Base-by-base conservation (phyloP, 2,113 vertebrate genomes). In the Syngnathus scovelli region DNA sequence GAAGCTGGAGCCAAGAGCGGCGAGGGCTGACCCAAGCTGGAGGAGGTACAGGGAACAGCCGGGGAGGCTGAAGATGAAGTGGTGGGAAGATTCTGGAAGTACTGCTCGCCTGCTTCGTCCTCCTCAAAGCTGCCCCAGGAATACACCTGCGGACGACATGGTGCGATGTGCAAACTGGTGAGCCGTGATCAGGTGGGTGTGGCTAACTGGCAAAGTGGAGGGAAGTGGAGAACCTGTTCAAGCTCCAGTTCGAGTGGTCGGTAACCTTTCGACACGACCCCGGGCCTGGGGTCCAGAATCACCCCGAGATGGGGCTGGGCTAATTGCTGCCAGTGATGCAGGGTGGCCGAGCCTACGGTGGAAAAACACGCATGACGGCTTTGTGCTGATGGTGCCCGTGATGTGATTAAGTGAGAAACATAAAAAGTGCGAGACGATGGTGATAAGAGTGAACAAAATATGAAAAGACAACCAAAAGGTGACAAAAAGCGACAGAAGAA, bases 251-350 rank as follows among this genome's bases (percentile, higher is more conserved):
- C 95, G 39, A 99, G 90, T 0, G 95, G 96, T 75, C 95, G 90
- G 91, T 96, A 98, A 83, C 96, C 96, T 81, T 98, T 99, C 8
- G 97, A 93, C 74, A 99, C 93, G 41, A 99, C 97, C 54, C 97
- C 97, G 0, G 97, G 97, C 79, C 96, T 90, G 0, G 96, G 91
- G 51, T 99, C 96, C 77, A 99, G 89, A 67, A 99, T 98, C 52
- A 97, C 97, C 0, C 96, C 97, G 1, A 99, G 91, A 84, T 99
- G 94, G 81, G 97, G 96, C 90, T 98, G 96, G 49, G 97, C 97
- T 84, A 99, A 76, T 91, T 97, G 95, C 89, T 99, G 97, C 97
- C 97, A 99, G 75, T 99, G 97, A 80, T 98, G 97, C 72, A 98
- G 92, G 51, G 96, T 98, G 79, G 91, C 95, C 44, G 97, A 99